Conservation (phyloP, 2,797 vertebrate species). For the Atherinosoma microstoma region DNA sequence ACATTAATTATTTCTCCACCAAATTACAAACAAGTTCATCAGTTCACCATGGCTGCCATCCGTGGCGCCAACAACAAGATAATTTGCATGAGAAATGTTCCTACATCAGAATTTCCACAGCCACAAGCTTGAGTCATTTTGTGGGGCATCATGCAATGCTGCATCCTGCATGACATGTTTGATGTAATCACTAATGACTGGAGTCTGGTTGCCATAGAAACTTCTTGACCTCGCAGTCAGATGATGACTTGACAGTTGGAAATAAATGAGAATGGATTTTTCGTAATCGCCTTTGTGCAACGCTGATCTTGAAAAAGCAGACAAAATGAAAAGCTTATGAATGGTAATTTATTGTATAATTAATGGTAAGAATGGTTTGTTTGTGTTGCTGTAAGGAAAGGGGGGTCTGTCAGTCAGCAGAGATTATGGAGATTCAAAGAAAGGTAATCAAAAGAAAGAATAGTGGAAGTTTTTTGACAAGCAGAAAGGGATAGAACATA, state of each 20-base stretch:
- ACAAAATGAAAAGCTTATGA: neutral
- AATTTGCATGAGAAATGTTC: constrained; percentile 59
- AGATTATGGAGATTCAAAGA: neutral
- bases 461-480: neutral
- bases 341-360: constrained; percentile 5
- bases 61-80: constrained; percentile 36
- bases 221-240: constrained; percentile 1
- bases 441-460: neutral
- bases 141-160: neutral
- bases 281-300: neutral
- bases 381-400: neutral
- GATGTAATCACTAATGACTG: constrained; percentile 10
- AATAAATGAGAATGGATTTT: constrained; percentile 3
- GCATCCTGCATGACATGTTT: constrained; percentile 15
- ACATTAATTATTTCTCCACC: constrained; percentile 62
- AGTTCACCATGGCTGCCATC: constrained; percentile 68
- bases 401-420: neutral
- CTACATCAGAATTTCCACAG: constrained; percentile 19
- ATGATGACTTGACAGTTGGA: constrained; percentile 5
- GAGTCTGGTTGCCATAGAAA: neutral
- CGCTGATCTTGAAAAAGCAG: neutral
- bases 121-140: constrained; percentile 26
- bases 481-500: neutral
- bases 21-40: constrained; percentile 69
- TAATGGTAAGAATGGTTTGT: neutral